Percentiles rank a stretch among this genome's conserved stretches.
These are phyloP conservation scores for Anoplophora glabripennis DNA, from an alignment of 1,140 invertebrate species.

Conservation along the genomic window DNA sequence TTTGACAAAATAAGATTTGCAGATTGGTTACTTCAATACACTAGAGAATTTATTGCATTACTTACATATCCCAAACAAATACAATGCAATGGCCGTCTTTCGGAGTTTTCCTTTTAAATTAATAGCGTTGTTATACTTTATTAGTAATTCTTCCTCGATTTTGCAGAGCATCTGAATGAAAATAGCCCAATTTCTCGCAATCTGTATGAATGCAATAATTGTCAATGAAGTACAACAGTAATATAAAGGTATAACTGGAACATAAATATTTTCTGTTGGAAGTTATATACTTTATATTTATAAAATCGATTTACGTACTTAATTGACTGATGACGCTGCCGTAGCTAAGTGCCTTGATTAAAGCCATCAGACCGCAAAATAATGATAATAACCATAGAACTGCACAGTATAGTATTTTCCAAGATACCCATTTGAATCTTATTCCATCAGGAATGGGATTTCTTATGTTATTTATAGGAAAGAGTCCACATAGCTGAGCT, in stretches of 20 bases:
- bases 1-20: too few species aligned
- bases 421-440: conserved; percentile 15
- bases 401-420: conserved; percentile 2
- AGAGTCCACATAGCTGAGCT: conserved; percentile 7
- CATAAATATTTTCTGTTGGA: neutral
- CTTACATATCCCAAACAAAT: too few species aligned
- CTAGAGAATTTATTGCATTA: too few species aligned
- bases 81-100: too few species aligned
- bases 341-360: too few species aligned
- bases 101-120: too few species aligned
- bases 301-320: neutral
- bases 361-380: too few species aligned
- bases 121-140: too few species aligned
- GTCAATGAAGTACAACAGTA: neutral
- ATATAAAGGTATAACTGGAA: neutral
- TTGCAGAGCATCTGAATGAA: neutral
- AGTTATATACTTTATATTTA: neutral
- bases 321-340: too few species aligned
- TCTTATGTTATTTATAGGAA: conserved; percentile 12
- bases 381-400: too few species aligned
- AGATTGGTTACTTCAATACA: too few species aligned
- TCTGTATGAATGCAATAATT: neutral
- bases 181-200: neutral
- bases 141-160: neutral
- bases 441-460: conserved; percentile 1